Evolutionary conservation across 2,888 invertebrate genomes (phyloP).

Genomic region (Fragum fragum): DNA sequence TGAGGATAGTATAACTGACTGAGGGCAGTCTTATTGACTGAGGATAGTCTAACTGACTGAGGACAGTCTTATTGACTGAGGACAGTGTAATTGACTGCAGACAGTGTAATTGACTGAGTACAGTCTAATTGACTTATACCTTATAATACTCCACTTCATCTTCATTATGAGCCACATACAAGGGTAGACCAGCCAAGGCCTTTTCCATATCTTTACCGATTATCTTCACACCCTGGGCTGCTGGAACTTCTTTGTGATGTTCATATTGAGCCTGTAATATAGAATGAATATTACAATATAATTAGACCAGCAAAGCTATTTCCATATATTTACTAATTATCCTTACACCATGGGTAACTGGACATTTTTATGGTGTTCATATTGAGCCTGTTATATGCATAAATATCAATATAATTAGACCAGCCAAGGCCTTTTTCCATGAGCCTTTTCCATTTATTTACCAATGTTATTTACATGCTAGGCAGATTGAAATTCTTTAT

Average conservation of each 20-base stretch:
- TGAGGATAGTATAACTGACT: no score
- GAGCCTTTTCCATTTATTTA: slow-evolving; percentile 98
- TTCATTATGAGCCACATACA: slow-evolving; percentile 95
- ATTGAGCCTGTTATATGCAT: slow-evolving; percentile 88
- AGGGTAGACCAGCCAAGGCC: slow-evolving; percentile 97
- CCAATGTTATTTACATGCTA: slow-evolving; percentile 99
- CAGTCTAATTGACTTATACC: slow-evolving; percentile 70
- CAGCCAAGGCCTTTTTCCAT: no score
- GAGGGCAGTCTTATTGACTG: no score
- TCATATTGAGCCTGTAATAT: slow-evolving; percentile 90
- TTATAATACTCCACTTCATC: slow-evolving; percentile 94
- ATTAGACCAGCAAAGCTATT: background rate
- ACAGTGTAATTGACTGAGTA: no score
- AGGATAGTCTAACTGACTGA: no score
- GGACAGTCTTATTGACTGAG: no score
- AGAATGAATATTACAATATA: background rate
- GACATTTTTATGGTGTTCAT: slow-evolving; percentile 97
- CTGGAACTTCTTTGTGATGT: slow-evolving; percentile 97
- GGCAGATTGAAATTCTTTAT: slow-evolving; percentile 97
- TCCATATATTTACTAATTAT: background rate
- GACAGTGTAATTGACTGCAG: no score
- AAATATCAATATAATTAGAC: no score
- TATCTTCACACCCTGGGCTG: slow-evolving; percentile 99
- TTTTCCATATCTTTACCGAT: slow-evolving; percentile 99
- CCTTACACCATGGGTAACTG: slow-evolving; percentile 91